These are phyloP conservation scores for Bedellia somnulentella DNA, from an alignment of 2,888 invertebrate genomes.

Conservation along the genomic window DNA sequence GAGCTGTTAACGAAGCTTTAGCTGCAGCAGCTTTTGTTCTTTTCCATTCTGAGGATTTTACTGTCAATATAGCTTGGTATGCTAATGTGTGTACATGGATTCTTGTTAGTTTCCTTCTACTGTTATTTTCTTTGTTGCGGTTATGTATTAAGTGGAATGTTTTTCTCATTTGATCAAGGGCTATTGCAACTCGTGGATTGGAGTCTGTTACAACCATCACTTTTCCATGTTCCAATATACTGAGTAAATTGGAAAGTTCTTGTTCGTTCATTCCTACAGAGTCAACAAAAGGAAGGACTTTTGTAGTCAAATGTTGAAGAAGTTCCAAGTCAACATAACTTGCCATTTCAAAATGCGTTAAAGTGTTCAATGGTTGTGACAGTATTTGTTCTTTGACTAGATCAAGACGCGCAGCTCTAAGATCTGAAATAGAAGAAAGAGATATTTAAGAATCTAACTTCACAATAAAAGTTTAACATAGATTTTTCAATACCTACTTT, in stretches of 20 bases:
- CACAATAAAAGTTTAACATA: neutral
- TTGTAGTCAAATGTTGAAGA: conserved; percentile 65
- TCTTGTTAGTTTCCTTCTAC: conserved; percentile 66
- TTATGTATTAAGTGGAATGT: conserved; percentile 59
- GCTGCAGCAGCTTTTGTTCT: conserved; percentile 78
- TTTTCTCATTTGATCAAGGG: conserved; percentile 79
- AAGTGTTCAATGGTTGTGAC: conserved; percentile 58
- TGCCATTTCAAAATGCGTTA: conserved; percentile 85
- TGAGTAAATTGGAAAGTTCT: conserved; percentile 76
- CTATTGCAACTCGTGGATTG: conserved; percentile 76
- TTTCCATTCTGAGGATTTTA: conserved; percentile 71
- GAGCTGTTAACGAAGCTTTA: conserved; percentile 80
- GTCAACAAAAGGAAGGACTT: conserved; percentile 73
- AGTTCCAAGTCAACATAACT: conserved; percentile 76
- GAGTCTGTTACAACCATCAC: conserved; percentile 76
- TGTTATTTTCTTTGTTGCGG: conserved; percentile 33
- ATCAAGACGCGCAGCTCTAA: conserved; percentile 63
- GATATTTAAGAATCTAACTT: neutral
- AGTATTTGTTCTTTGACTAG: conserved; percentile 70
- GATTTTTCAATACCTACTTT: neutral
- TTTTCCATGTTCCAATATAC: conserved; percentile 69
- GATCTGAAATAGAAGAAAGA: conserved; percentile 43
- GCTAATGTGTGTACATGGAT: conserved; percentile 86
- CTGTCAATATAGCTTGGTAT: conserved; percentile 81
- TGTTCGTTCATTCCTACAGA: conserved; percentile 90